These are phyloP conservation scores for Cygnus olor DNA, from an alignment of 2,797 vertebrate genomes.

Conservation along the genomic window DNA sequence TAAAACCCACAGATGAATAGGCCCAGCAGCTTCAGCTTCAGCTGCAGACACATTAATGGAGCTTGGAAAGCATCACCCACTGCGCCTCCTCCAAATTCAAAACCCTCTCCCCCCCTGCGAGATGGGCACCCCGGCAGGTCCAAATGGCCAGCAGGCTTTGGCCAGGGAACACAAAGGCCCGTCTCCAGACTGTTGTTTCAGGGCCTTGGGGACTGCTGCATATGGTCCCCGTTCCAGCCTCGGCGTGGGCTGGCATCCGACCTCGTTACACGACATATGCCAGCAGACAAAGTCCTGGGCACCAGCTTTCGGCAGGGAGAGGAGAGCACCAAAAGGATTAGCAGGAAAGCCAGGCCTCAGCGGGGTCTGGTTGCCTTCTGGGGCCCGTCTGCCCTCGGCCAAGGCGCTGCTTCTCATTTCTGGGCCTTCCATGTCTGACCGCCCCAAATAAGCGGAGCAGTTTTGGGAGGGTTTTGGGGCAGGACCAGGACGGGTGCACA, in stretches of 20 bases:
- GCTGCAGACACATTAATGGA: background rate
- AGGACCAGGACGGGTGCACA: background rate
- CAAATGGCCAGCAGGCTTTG: background rate
- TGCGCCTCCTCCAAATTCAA: background rate
- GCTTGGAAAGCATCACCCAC: background rate
- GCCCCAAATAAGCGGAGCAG: no score
- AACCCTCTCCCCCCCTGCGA: background rate
- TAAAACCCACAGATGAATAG: background rate
- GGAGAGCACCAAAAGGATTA: background rate
- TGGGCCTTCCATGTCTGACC: background rate
- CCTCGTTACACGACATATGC: background rate
- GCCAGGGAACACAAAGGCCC: background rate
- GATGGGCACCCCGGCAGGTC: background rate
- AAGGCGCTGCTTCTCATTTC: background rate
- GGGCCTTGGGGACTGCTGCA: background rate
- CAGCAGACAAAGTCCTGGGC: background rate
- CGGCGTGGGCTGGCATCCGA: background rate
- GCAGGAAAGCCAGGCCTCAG: background rate
- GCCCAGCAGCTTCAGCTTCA: background rate
- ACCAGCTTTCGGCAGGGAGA: background rate
- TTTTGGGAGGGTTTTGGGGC: no score
- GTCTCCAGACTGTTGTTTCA: accelerated
- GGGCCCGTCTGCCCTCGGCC: background rate
- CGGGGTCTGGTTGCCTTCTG: background rate
- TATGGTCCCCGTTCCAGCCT: background rate